Evolutionary conservation across 2,113 vertebrate species (phyloP), one percentile per base, ranked within the genome.

Genomic region (Amphiprion percula): DNA sequence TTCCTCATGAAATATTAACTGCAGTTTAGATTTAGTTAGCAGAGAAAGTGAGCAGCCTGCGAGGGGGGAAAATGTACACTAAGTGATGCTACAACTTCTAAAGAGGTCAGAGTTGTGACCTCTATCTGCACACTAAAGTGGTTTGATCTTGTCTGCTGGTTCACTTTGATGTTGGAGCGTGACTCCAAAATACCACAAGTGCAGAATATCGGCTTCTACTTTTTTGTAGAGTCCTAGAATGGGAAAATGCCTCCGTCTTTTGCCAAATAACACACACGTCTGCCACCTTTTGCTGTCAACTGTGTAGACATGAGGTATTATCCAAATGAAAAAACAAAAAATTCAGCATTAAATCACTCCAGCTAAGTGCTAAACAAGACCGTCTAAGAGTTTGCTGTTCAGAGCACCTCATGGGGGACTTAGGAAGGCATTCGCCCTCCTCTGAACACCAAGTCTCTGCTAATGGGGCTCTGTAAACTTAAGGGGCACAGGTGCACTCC

Each of bases 381-480:
- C 46, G 63, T 82, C 54, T 60, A 44, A 80, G 41, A 78, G 30
- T 80, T 85, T 72, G 68, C 75, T 82, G 71, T 82, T 68, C 49
- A 70, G 15, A 55, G 47, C 67, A 62, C 65, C 82, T 88, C 60
- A 65, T 67, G 64, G 71, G 80, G 66, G 37, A 64, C 24, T 87
- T 84, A 66, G 81, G 61, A 74, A 83, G 56, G 39, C 79, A 54
- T 44, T 33, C 55, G 63, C 56, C 23, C 72, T 28, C 58, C 58
- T 75, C 82, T 83, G 79, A 90, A 74, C 80, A 67, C 74, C 63
- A 66, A 54, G 67, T 62, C 77, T 80, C 64, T 79, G 69, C 83
- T 92, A 90, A 93, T 91, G 82, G 88, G 68, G 52, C 72, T 85
- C 82, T 83, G 86, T 90, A 92, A 93, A 90, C 84, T 87, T 88